Evolutionary conservation across 2,888 invertebrate species (phyloP).

Genomic region (Spialia ferax): DNA sequence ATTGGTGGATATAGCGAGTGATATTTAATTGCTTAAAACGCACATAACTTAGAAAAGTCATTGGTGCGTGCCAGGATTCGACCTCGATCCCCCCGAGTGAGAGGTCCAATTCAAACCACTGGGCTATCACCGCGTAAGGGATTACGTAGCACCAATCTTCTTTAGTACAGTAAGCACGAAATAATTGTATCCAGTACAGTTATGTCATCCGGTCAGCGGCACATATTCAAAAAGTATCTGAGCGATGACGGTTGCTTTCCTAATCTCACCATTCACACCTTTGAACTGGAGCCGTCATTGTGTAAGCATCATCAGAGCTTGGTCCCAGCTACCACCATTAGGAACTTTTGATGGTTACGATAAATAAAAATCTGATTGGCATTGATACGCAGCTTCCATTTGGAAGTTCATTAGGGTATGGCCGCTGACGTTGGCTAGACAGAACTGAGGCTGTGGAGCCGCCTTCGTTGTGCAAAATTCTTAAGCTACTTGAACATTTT

Average conservation of each 20-base stretch:
- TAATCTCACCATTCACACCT: conserved; percentile 47
- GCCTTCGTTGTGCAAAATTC: not conserved
- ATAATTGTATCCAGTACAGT: conserved; percentile 11
- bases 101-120: too few species aligned
- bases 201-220: conserved; percentile 27
- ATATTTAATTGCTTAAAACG: too few species aligned
- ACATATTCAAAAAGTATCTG: conserved; percentile 7
- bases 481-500: too few species aligned
- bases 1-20: too few species aligned
- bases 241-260: conserved; percentile 36
- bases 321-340: conserved; percentile 68
- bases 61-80: too few species aligned
- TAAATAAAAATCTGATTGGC: conserved; percentile 79
- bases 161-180: conserved; percentile 11
- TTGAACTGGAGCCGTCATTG: conserved; percentile 51
- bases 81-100: too few species aligned
- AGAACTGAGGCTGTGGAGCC: conserved; percentile 50
- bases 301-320: conserved; percentile 53
- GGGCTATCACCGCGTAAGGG: too few species aligned
- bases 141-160: conserved; percentile 8
- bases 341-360: conserved; percentile 72
- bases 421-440: conserved; percentile 61
- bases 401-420: conserved; percentile 80
- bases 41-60: too few species aligned
- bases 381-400: conserved; percentile 83